Conservation (phyloP, 1,140 invertebrate genomes). For the Apolygus lucorum region DNA sequence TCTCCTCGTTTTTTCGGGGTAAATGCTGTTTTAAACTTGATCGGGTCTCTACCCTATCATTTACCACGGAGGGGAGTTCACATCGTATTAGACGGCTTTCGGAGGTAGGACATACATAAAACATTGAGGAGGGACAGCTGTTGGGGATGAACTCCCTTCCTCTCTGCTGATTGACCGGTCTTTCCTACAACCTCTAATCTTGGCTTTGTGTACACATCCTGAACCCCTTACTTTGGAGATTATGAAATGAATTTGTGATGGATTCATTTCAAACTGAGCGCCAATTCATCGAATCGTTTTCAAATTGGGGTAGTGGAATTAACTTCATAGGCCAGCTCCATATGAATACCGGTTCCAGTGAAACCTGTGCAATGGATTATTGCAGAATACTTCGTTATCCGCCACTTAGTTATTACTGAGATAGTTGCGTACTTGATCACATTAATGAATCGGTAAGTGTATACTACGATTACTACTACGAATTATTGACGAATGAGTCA, state of each 20-base stretch:
- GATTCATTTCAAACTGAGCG: too few relatives aligned
- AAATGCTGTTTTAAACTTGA: slow-evolving; percentile 17
- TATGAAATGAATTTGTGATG: not conserved
- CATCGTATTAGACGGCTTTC: slow-evolving; percentile 8
- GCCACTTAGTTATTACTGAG: too few relatives aligned
- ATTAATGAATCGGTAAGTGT: too few relatives aligned
- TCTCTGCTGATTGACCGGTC: slow-evolving; percentile 10
- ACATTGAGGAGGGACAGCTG: slow-evolving; percentile 12
- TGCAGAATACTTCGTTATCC: too few relatives aligned
- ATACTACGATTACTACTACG: too few relatives aligned
- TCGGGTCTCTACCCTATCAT: slow-evolving; percentile 10
- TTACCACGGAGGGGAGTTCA: slow-evolving; percentile 6
- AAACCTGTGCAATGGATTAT: too few relatives aligned
- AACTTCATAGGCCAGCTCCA: too few relatives aligned
- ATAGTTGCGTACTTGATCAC: too few relatives aligned
- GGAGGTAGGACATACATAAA: slow-evolving; percentile 11
- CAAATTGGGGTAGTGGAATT: too few relatives aligned
- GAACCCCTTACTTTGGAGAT: not conserved
- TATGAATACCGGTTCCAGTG: too few relatives aligned
- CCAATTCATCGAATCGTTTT: too few relatives aligned
- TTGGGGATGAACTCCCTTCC: slow-evolving; percentile 5
- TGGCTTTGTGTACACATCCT: slow-evolving; percentile 6
- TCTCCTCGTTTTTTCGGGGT: not conserved
- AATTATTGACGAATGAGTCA: too few relatives aligned
- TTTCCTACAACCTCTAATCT: slow-evolving; percentile 7